Conservation (phyloP, 2,888 invertebrate genomes). For the Heliconius ethilla region DNA sequence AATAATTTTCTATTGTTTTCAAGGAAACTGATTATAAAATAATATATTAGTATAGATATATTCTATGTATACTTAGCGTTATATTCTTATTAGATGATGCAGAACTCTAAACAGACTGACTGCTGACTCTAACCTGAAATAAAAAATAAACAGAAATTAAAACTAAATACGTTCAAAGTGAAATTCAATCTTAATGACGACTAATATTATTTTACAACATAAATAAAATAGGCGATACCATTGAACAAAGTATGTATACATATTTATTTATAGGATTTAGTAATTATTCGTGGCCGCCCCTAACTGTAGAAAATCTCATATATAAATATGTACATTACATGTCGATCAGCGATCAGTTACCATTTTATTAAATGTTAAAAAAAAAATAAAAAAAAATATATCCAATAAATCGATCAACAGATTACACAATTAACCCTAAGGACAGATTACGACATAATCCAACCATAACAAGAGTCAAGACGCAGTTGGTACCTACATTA, state of each 20-base stretch:
- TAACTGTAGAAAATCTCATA: too few species aligned
- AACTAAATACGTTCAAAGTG: background rate
- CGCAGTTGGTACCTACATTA: constrained; percentile 25
- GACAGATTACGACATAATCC: constrained; percentile 35
- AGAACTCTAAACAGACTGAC: background rate
- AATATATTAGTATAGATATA: background rate
- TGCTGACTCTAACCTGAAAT: constrained; percentile 6
- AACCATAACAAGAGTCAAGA: constrained; percentile 35
- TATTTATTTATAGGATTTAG: background rate
- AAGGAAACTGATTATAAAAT: too few species aligned
- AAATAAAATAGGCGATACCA: background rate
- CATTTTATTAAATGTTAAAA: too few species aligned
- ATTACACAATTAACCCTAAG: constrained; percentile 1
- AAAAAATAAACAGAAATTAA: background rate
- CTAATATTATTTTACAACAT: background rate
- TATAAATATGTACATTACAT: too few species aligned
- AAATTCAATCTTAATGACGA: background rate
- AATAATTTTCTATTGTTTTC: too few species aligned
- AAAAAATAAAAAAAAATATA: background rate
- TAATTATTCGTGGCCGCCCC: background rate
- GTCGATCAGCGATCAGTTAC: background rate
- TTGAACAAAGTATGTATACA: background rate
- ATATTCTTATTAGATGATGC: background rate
- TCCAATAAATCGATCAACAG: constrained; percentile 11
- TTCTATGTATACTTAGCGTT: background rate